Conservation (phyloP, 30 jellyfish, hydroid and myxozoan species). For the Nemopilema nomurai region DNA sequence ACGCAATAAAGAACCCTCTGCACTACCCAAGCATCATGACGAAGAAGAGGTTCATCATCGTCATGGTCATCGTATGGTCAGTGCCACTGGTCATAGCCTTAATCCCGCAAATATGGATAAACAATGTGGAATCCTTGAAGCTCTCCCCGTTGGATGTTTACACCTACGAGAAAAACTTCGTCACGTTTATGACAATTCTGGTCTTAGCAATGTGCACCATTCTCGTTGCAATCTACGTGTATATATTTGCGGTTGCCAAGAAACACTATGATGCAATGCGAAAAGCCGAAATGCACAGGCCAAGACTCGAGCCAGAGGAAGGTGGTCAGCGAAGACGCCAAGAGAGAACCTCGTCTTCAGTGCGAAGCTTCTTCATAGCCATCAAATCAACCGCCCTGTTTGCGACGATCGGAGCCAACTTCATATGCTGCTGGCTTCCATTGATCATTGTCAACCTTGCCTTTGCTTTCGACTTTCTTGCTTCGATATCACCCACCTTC, state of each 20-base stretch:
- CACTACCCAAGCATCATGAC: slow-evolving; percentile 68
- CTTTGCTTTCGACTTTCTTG: slow-evolving; percentile 34
- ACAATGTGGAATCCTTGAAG: slow-evolving; percentile 17
- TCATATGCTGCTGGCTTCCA: slow-evolving; percentile 61
- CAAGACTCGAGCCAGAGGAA: neutral
- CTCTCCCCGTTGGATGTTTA: slow-evolving; percentile 3
- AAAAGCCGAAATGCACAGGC: slow-evolving; percentile 16
- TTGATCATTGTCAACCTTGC: slow-evolving; percentile 32
- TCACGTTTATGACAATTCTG: slow-evolving; percentile 25
- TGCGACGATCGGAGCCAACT: slow-evolving; percentile 49
- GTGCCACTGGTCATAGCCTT: slow-evolving; percentile 46
- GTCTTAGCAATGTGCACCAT: slow-evolving; percentile 22
- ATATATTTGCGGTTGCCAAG: slow-evolving; percentile 60
- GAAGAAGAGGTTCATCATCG: slow-evolving; percentile 28
- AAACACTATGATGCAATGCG: slow-evolving; percentile 54
- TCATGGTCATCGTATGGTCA: slow-evolving; percentile 51
- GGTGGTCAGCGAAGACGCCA: neutral
- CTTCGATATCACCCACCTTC: slow-evolving; percentile 10
- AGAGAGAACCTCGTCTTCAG: slow-evolving; percentile 23
- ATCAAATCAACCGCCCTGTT: slow-evolving; percentile 54
- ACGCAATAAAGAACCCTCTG: slow-evolving; percentile 71
- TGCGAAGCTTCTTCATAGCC: slow-evolving; percentile 32
- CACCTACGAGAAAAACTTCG: slow-evolving; percentile 12
- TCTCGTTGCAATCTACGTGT: slow-evolving; percentile 27
- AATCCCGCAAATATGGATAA: slow-evolving; percentile 62